Conservation (phyloP, 2,797 vertebrate genomes). For the Podarcis siculus region DNA sequence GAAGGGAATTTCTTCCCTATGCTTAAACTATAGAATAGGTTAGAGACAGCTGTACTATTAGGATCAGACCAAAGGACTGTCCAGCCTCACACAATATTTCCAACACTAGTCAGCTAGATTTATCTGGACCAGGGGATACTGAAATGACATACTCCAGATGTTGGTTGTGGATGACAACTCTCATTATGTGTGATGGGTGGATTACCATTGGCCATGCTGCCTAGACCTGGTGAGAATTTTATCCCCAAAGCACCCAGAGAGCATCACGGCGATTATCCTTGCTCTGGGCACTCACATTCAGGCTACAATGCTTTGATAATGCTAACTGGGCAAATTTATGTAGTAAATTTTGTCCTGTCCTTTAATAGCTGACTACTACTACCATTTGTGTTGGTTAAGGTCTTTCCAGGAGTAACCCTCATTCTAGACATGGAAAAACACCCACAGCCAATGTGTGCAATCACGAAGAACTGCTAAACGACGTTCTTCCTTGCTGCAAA, state of each 20-base stretch:
- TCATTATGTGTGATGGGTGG: too few species aligned
- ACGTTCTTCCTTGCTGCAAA: conserved; percentile 34
- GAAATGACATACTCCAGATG: neutral
- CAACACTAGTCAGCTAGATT: neutral
- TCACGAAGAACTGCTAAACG: conserved; percentile 44
- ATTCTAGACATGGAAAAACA: neutral
- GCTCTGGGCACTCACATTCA: neutral
- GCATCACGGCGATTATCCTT: too few species aligned
- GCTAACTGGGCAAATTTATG: neutral
- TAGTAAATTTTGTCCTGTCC: neutral
- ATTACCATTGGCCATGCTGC: too few species aligned
- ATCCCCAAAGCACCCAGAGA: too few species aligned
- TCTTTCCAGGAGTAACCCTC: neutral
- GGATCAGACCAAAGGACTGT: neutral
- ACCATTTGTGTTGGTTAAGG: too few species aligned
- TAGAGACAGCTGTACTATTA: neutral
- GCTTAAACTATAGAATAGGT: neutral
- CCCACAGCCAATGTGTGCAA: conserved; percentile 17
- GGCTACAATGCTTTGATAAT: neutral
- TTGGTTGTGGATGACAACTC: too few species aligned
- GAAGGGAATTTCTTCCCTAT: too few species aligned
- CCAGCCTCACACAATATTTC: too few species aligned
- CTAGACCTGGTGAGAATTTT: too few species aligned
- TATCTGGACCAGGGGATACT: neutral
- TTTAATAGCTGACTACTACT: neutral